Base-by-base conservation (phyloP, 2,888 invertebrate species). In the Mellilla xanthometata region DNA sequence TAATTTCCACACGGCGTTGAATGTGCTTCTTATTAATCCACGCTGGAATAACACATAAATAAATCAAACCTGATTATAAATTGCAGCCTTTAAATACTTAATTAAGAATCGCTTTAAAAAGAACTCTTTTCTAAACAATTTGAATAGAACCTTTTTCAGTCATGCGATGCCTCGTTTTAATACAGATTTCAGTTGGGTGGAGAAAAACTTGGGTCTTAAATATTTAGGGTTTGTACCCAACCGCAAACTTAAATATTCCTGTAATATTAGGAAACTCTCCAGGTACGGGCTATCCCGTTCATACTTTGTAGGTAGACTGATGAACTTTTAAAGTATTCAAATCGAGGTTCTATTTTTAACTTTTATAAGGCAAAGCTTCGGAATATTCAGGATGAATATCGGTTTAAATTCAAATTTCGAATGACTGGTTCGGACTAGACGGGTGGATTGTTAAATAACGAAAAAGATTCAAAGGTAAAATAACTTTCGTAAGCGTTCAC, bases 181-280 rank as follows among this genome's bases (percentile, higher is more conserved):
- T 38, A 12, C 31, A 47, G 27, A 15, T 1, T 31, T 41, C 35
- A 38, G 23, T 29, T 26, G 8, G 12, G 19, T 29, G 15, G 34
- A 29, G 12, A 36, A 38, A 36, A 31, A 33, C 24, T 42, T 30
- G 15, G 33, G 33, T 23, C 11, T 48, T 38, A 33, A 48, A 42
- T 30, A 42, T 38, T 41, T 19, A 47, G 28, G 38, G 15, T 12
- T 22, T 34, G 28, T 31, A 28, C 35, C 26, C 23, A 29, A 41
- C 47, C 47, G 19, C 31, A 7, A 35, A 39, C 26, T 40, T 38
- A 24, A 41, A 41, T 32, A 41, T 41, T 40, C 28, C 22, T 19
- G 46, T 28, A 34, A 39, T 33, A 39, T 39, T 39, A 39, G 39
- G 10, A 39, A 34, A 24, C 24, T 26, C 9, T 24, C 8, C 1